Evolutionary conservation across 2,797 vertebrate genomes (phyloP), one percentile per base, ranked within the genome.

Genomic region (Anabacerthia variegaticeps): DNA sequence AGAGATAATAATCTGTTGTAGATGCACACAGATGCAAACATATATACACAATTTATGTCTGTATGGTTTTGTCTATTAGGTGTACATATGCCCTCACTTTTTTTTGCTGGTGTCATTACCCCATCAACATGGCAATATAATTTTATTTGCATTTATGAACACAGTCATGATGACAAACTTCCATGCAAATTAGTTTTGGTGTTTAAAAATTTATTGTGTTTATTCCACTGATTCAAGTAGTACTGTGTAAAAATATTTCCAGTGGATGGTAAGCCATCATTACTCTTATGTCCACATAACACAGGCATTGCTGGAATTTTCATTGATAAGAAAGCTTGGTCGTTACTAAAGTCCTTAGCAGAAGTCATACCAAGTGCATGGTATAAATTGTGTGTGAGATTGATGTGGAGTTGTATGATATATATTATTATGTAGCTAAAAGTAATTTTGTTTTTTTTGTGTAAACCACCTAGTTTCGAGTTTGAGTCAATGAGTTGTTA

Each of bases 21-120:
- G 23, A 59, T 7, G 11, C 5, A 18, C 1, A 9, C 11, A 15
- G 6, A 26, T 17, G 22, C 2, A 17, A 34, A 24, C 0, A 3
- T 5, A 14, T 4, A 19, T 21, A 34, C 3, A 5, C 6, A 55
- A 22, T 37, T 41, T 44, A 21, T 21, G 3, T 55, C 43, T 32
- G 6, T 24, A 4, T 21, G 8, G 17, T 5, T n/a, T 14, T 59
- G 3, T 52, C 34, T 73, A 1, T 34, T 71, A 69, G 13, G 22
- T 10, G 10, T 37, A 28, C 4, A 19, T 15, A 15, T 1, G 4
- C 6, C 6, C 14, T 66, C 9, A 19, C 3, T 6, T 36, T 44
- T 44, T 39, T 76, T 61, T 86, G 21, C 14, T 22, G 28, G 20
- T 24, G 32, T 36, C 10, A 10, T 54, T 67, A n/a, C 5, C 7